phyloP scores from a whole-genome alignment of 2,888 invertebrate genomes.

The Tenthredo distinguenda region DNA sequence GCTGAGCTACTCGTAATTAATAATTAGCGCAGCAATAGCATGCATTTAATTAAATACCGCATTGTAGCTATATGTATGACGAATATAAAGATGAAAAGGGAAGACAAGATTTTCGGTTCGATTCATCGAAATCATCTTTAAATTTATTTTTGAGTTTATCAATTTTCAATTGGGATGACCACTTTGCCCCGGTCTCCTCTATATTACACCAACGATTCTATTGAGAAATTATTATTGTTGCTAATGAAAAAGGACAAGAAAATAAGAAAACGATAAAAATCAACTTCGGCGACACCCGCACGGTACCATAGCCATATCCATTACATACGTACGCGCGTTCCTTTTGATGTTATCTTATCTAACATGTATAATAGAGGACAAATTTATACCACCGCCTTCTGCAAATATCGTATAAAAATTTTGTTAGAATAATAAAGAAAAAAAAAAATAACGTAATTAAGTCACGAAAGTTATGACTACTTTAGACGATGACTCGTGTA shows the following conservation, averaged over 20 bases:
- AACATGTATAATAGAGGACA: not conserved
- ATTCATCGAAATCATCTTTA: not conserved
- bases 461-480: slow-evolving; percentile 38
- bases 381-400: not conserved
- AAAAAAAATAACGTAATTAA: not conserved
- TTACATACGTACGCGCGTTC: not conserved
- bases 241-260: not conserved
- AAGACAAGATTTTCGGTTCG: not conserved
- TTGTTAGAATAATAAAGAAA: not conserved
- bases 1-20: not conserved
- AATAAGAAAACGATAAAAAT: not conserved
- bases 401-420: not conserved
- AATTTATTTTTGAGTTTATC: no score
- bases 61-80: not conserved
- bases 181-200: no score
- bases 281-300: not conserved
- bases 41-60: not conserved
- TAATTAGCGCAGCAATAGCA: not conserved
- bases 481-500: not conserved
- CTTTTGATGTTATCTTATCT: not conserved
- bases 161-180: no score
- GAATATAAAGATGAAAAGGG: not conserved
- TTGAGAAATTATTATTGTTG: no score
- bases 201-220: no score
- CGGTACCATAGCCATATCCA: not conserved